Evolutionary conservation across 2,888 invertebrate genomes (phyloP), one percentile per base, ranked within the genome.

Genomic region (Erynnis tages): DNA sequence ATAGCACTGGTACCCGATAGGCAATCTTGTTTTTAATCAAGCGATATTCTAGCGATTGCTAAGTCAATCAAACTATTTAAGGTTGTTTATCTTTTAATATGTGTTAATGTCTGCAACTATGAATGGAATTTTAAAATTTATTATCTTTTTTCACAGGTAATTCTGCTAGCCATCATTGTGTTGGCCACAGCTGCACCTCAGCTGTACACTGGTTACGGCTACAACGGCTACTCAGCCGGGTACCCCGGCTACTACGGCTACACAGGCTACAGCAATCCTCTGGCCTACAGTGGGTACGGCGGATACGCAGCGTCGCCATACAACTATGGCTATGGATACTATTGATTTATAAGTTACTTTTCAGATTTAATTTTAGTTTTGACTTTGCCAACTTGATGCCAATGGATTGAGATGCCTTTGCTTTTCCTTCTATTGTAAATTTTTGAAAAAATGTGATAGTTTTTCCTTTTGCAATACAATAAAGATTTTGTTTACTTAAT

Each of bases 121-220:
- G 21, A 4, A 21, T 21, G 4, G 21, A 21, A 4, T 21, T 21
- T 21, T 57, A n/a, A n/a, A n/a, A 25, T 4, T 4, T 25, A 25
- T 2, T 7, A 25, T 8, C 5, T 27, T 55, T 47, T 54, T 82
- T 79, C 1, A n/a, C 72, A 91, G 91, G 63, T 91, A 38, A 67
- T 90, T 53, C 63, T 91, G 44, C 79, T 90, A 59, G 82, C 84
- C 52, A 63, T 90, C 21, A 50, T 90, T 71, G 83, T 91, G 45
- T 11, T 91, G 60, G 76, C 89, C 55, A 62, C 89, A 68, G 85
- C 91, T 55, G 77, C 82, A 66, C 77, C 92, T 0, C 88, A 88
- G 58, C 63, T 74, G 7, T 86, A 84, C 62, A 65, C 78, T 11
- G 68, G 78, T 2, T 82, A 79, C 44, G 79, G 81, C 2, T 82